Conservation (phyloP, 2,797 vertebrate species). For the Urosaurus nigricauda region DNA sequence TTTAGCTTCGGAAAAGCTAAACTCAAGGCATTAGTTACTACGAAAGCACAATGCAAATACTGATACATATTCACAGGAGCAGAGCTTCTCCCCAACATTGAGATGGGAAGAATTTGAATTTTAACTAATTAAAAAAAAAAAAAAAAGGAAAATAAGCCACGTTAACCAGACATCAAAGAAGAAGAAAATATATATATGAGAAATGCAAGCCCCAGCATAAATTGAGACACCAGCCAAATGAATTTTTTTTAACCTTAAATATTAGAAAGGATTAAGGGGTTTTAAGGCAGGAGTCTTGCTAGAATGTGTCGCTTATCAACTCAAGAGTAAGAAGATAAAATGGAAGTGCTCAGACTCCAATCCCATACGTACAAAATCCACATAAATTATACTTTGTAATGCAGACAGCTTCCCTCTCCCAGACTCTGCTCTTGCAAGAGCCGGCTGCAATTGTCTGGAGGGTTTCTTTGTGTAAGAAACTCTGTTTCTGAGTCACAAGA, state of each 20-base stretch:
- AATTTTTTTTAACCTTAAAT: conserved; percentile 35
- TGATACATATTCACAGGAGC: conserved; percentile 17
- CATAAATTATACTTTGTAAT: conserved; percentile 39
- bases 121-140: conserved; percentile 17
- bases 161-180: conserved; percentile 43
- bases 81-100: background rate
- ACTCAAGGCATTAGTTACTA: conserved; percentile 13
- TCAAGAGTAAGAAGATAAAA: conserved; percentile 48
- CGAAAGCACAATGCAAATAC: conserved; percentile 25
- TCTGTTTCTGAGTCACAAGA: background rate
- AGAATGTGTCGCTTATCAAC: conserved; percentile 42
- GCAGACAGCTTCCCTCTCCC: conserved; percentile 18
- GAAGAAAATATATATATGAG: background rate
- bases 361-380: conserved; percentile 42
- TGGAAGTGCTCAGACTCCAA: conserved; percentile 32
- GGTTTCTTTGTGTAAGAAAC: conserved; percentile 21
- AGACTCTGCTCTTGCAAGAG: background rate
- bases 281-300: conserved; percentile 39
- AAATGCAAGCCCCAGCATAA: conserved; percentile 22
- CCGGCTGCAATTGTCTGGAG: background rate
- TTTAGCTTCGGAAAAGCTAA: conserved; percentile 34
- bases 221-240: conserved; percentile 27
- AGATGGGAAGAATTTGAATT: conserved; percentile 29
- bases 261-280: conserved; percentile 46
- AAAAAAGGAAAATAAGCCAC: conserved; percentile 29